Evolutionary conservation across 2,888 invertebrate species (phyloP), one percentile per base, ranked within the genome.

Genomic region (Coleophora deauratella): DNA sequence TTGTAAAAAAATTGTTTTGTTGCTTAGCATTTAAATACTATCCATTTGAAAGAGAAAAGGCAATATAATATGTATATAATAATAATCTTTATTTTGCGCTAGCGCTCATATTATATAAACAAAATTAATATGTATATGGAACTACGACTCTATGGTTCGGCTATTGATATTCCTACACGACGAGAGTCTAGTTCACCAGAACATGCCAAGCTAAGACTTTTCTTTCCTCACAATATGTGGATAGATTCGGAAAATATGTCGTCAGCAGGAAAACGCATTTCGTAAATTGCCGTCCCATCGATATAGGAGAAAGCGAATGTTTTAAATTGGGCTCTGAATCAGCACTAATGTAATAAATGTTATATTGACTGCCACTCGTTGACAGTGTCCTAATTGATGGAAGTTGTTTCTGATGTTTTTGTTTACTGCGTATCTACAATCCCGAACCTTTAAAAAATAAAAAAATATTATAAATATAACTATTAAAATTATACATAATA

Each of bases 81-180:
- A n/a, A n/a, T n/a, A n/a, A n/a, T n/a, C n/a, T n/a, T n/a, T n/a
- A n/a, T n/a, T n/a, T n/a, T n/a, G n/a, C n/a, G n/a, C n/a, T n/a
- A n/a, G n/a, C n/a, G n/a, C n/a, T n/a, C n/a, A n/a, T n/a, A n/a
- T n/a, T n/a, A n/a, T n/a, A n/a, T n/a, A n/a, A n/a, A n/a, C n/a
- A n/a, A n/a, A n/a, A n/a, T n/a, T n/a, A n/a, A n/a, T n/a, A n/a
- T n/a, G n/a, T n/a, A n/a, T n/a, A 21, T 21, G 21, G 3, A 21
- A 21, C 21, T 6, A 21, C 6, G 21, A 21, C 21, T 21, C 21
- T 3, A 36, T 35, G 21, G 35, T 13, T 44, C 44, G 47, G 49
- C 46, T 52, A 50, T 52, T 46, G 47, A 49, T 47, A 49, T 47
- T 46, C 40, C 10, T 41, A 13, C 44, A 41, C 38, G 46, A 33